phyloP scores from a whole-genome alignment of 2,888 invertebrate species.

The Bombyx huttoni region DNA sequence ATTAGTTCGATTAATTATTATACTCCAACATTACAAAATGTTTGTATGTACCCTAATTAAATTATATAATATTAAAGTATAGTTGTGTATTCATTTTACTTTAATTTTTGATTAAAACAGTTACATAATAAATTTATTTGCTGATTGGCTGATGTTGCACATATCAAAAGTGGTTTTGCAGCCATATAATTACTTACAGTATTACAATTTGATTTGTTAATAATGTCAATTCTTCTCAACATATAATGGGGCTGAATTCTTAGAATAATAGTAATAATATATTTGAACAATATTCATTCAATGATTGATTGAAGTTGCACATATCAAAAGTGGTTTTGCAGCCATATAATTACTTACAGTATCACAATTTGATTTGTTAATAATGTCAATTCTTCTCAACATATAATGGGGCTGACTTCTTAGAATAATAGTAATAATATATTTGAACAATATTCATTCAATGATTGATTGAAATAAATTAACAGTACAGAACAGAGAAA shows the following conservation, averaged over 20 bases:
- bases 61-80: conserved; percentile 60
- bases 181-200: not conserved
- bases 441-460: too few species aligned
- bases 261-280: too few species aligned
- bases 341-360: not conserved
- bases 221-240: not conserved
- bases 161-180: not conserved
- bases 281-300: not conserved
- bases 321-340: not conserved
- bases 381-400: not conserved
- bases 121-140: not conserved
- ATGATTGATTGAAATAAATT: too few species aligned
- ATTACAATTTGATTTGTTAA: not conserved
- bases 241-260: too few species aligned
- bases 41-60: conserved; percentile 72
- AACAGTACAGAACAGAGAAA: not conserved
- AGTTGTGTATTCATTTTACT: not conserved
- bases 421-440: not conserved
- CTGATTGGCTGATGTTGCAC: not conserved
- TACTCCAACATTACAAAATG: conserved; percentile 69
- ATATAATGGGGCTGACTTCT: not conserved
- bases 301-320: not conserved
- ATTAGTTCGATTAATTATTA: conserved; percentile 68
- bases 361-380: not conserved
- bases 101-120: not conserved